phyloP scores from a whole-genome alignment of 2,797 vertebrate species.

The Sciaenops ocellatus region DNA sequence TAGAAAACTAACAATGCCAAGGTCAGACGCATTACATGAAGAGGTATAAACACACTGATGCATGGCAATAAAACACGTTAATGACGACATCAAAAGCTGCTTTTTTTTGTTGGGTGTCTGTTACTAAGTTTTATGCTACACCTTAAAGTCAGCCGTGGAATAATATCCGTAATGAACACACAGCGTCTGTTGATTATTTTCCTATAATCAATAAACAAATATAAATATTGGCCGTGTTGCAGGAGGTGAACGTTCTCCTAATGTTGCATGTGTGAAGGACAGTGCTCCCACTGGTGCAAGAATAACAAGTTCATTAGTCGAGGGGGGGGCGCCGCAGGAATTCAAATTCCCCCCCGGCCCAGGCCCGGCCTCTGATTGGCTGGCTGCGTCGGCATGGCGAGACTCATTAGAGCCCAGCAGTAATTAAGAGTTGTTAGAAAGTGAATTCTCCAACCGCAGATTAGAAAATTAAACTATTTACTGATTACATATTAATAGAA shows the following conservation, averaged over 20 bases:
- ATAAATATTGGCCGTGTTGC: slow-evolving; percentile 55
- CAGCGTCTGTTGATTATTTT: slow-evolving; percentile 13
- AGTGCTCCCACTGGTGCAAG: slow-evolving; percentile 95
- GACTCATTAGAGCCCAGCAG: slow-evolving; percentile 99
- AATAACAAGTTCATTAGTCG: slow-evolving; percentile 99
- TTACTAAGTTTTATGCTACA: background rate
- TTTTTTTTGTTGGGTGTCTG: background rate
- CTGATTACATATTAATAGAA: slow-evolving; percentile 99
- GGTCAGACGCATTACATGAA: slow-evolving; percentile 49
- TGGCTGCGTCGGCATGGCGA: slow-evolving; percentile 94
- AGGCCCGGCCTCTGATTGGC: slow-evolving; percentile 90
- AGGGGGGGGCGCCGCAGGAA: slow-evolving; percentile 91
- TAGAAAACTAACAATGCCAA: slow-evolving; percentile 61
- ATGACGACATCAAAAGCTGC: background rate
- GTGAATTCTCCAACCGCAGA: slow-evolving; percentile 99
- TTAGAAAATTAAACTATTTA: slow-evolving; percentile 99
- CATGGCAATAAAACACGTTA: slow-evolving; percentile 16
- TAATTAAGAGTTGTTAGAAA: slow-evolving; percentile 99
- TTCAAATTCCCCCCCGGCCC: slow-evolving; percentile 95
- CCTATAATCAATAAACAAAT: slow-evolving; percentile 47
- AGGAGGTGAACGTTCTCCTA: slow-evolving; percentile 70
- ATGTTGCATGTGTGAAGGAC: slow-evolving; percentile 91
- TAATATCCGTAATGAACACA: slow-evolving; percentile 13
- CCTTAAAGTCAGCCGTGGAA: background rate
- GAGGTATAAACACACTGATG: slow-evolving; percentile 5